These are phyloP conservation scores for Nephrotoma appendiculata DNA, from an alignment of 2,888 invertebrate genomes.

Conservation along the genomic window DNA sequence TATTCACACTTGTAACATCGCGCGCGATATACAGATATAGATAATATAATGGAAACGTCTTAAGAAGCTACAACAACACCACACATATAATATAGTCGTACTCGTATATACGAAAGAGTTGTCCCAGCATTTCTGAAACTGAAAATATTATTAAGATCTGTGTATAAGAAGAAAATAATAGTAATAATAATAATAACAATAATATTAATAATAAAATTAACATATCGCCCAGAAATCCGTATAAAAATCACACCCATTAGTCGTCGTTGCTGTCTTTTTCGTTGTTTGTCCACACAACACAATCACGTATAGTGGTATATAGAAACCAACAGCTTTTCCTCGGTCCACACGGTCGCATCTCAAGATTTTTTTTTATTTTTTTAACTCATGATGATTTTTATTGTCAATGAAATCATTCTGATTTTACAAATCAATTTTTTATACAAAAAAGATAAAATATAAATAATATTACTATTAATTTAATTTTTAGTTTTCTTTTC, in stretches of 20 bases:
- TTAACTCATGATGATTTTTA: not conserved
- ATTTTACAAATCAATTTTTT: not conserved
- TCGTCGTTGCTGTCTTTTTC: not conserved
- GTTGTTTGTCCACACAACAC: not conserved
- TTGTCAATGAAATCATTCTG: not conserved
- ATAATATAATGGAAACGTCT: not conserved
- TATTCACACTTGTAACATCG: not conserved
- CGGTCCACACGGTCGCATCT: not conserved
- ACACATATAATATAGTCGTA: not conserved
- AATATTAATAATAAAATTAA: not conserved
- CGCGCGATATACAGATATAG: not conserved
- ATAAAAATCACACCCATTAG: not conserved
- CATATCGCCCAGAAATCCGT: not conserved
- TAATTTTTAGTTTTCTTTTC: not conserved
- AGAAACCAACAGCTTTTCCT: not conserved
- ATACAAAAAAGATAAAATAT: not conserved
- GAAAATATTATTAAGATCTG: not conserved
- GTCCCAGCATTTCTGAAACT: not conserved
- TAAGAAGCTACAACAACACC: not conserved
- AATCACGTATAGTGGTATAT: no score
- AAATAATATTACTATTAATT: not conserved
- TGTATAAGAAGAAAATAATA: not conserved
- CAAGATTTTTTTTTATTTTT: not conserved
- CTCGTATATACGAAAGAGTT: not conserved
- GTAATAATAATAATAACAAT: not conserved